phyloP scores from a whole-genome alignment of 2,797 vertebrate species.

The Trachops cirrhosus region DNA sequence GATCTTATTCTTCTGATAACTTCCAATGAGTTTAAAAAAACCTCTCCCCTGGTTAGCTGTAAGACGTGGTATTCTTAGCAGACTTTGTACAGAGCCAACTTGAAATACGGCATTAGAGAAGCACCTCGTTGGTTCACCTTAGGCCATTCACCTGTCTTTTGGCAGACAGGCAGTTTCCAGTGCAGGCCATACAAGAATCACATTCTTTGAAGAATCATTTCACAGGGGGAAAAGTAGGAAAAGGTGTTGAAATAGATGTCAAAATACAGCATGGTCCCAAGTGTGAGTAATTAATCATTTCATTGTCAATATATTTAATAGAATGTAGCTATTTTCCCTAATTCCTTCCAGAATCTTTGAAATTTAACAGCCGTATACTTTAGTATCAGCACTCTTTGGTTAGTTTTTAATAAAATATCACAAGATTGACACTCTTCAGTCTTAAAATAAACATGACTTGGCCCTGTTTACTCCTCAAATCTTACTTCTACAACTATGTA shows the following conservation, averaged over 20 bases:
- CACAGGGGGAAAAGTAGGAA: neutral
- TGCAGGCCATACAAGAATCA: neutral
- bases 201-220: neutral
- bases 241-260: neutral
- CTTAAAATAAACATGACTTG: neutral
- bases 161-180: neutral
- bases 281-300: neutral
- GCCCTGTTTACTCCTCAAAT: neutral
- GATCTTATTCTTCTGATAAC: neutral
- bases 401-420: neutral
- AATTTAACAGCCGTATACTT: neutral
- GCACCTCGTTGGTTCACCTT: neutral
- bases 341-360: slow-evolving; percentile 7
- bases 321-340: neutral
- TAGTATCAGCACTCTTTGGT: neutral
- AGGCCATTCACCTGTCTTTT: neutral
- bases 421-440: neutral
- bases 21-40: neutral
- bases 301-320: neutral
- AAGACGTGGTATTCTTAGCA: neutral
- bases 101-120: neutral
- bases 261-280: neutral
- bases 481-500: neutral
- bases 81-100: neutral
- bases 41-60: neutral